Conservation (phyloP, 2,113 vertebrate genomes). For the Passer domesticus region DNA sequence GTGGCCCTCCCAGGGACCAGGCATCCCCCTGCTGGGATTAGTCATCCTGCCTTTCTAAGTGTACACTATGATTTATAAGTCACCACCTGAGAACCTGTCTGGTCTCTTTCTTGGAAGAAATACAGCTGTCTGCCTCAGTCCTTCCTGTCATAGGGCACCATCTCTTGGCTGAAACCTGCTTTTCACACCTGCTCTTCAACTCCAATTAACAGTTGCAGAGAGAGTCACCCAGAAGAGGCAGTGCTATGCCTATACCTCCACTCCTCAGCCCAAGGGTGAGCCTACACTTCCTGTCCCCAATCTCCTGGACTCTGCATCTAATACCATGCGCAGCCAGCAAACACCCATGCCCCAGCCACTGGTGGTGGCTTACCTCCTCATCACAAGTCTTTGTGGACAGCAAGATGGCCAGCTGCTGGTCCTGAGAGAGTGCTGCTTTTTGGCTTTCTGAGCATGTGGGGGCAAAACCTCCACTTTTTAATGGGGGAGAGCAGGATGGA, state of each 20-base stretch:
- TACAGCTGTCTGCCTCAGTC: background rate
- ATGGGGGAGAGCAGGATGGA: background rate
- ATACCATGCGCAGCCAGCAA: background rate
- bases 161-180: background rate
- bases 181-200: background rate
- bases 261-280: background rate
- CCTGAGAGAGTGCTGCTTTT: background rate
- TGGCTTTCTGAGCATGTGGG: background rate
- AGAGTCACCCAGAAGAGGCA: background rate
- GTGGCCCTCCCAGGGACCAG: background rate
- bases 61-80: background rate
- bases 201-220: background rate
- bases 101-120: background rate
- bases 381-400: background rate
- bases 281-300: background rate
- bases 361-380: background rate
- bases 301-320: background rate
- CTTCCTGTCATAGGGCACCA: background rate
- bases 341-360: background rate
- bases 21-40: background rate
- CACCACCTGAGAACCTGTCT: background rate
- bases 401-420: accelerated
- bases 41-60: background rate
- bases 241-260: background rate
- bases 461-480: background rate